Evolutionary conservation across 2,888 invertebrate genomes (phyloP).

Genomic region (Adineta ricciae): DNA sequence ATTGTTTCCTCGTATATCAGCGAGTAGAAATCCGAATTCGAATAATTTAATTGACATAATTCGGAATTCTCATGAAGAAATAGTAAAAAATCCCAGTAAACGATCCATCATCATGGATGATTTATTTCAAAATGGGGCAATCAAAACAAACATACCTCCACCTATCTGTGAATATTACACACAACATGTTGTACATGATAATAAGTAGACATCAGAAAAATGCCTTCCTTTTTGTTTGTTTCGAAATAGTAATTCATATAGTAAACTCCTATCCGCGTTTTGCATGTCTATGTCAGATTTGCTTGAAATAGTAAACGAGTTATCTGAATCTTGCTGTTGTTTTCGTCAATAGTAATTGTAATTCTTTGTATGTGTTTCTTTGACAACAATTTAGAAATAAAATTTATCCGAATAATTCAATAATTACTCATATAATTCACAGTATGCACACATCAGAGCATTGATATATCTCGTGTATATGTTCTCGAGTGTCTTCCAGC

Average conservation of each 20-base stretch:
- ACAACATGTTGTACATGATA: neutral
- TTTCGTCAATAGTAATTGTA: neutral
- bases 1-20: neutral
- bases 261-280: neutral
- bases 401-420: neutral
- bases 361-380: neutral
- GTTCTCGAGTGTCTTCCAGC: too few species aligned
- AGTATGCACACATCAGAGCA: too few species aligned
- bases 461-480: too few species aligned
- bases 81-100: neutral
- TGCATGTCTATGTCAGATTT: neutral
- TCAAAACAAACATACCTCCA: neutral
- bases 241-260: neutral
- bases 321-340: neutral
- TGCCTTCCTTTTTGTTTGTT: neutral
- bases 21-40: too few species aligned
- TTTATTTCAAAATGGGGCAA: neutral
- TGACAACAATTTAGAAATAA: neutral
- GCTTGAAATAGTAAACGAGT: neutral
- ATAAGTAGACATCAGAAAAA: too few species aligned
- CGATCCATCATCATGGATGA: neutral
- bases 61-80: neutral
- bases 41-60: neutral
- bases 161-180: neutral
- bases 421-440: neutral